A percentile compares a stretch with the other conserved stretches of the same genome.
Evolutionary conservation across 2,113 vertebrate species (phyloP).

Genomic region (Salvator merianae): DNA sequence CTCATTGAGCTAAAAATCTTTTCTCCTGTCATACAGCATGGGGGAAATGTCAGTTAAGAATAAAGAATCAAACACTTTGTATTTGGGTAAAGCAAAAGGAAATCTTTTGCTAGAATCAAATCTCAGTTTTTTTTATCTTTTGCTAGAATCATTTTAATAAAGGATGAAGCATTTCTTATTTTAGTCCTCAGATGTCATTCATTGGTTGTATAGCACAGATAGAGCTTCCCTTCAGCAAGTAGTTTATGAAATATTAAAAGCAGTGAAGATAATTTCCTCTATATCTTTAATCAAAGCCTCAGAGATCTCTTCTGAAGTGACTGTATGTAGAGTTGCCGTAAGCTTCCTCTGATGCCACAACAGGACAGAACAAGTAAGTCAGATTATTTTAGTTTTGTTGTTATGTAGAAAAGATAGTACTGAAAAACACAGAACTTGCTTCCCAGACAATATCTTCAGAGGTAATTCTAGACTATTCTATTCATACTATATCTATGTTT

Average conservation of each 20-base stretch:
- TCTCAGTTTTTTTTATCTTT: conserved; percentile 43
- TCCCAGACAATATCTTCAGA: conserved; percentile 40
- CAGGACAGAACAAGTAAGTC: background rate
- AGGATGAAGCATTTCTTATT: conserved; percentile 36
- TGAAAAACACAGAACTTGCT: conserved; percentile 46
- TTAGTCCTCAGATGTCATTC: conserved; percentile 27
- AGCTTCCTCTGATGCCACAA: conserved; percentile 40
- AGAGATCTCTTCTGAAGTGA: conserved; percentile 49
- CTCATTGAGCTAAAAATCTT: background rate
- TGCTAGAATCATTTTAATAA: conserved; percentile 26
- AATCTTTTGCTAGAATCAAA: conserved; percentile 31
- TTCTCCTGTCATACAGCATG: background rate
- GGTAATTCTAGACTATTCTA: conserved; percentile 1
- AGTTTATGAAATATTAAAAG: conserved; percentile 67
- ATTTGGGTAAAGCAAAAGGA: background rate
- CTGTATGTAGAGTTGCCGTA: conserved; percentile 24
- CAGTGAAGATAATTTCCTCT: conserved; percentile 53
- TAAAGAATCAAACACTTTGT: rapidly evolving
- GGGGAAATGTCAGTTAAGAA: conserved; percentile 23
- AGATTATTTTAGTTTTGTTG: conserved; percentile 33
- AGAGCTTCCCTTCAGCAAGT: conserved; percentile 43
- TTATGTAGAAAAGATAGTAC: conserved; percentile 37
- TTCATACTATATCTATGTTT: background rate
- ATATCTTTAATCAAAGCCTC: conserved; percentile 42
- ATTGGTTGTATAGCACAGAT: conserved; percentile 48